These are phyloP conservation scores for Eremobia ochroleuca DNA, from an alignment of 2,888 invertebrate species.

Conservation along the genomic window DNA sequence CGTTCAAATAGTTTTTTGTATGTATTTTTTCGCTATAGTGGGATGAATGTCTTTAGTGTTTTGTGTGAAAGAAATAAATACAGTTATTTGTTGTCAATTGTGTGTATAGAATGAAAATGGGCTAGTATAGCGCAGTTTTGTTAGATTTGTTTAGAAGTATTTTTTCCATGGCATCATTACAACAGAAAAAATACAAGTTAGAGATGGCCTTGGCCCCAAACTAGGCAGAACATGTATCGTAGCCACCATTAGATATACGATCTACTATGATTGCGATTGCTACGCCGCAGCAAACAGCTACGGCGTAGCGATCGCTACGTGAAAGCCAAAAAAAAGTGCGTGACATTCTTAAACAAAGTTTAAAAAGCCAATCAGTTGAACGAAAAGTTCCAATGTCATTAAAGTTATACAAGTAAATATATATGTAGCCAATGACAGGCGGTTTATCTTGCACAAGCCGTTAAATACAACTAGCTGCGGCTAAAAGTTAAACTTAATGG, in stretches of 20 bases:
- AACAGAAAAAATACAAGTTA: not conserved
- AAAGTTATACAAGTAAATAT: conserved; percentile 31
- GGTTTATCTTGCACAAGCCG: conserved; percentile 55
- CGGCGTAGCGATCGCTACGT: conserved; percentile 26
- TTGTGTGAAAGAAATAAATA: not conserved
- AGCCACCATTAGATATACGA: not conserved
- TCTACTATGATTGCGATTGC: conserved; percentile 1
- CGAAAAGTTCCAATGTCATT: conserved; percentile 27
- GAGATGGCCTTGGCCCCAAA: not conserved
- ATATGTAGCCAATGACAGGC: conserved; percentile 25
- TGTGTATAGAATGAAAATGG: not conserved
- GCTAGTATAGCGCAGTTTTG: not conserved
- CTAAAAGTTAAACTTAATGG: conserved; percentile 59
- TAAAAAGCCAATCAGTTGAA: conserved; percentile 3
- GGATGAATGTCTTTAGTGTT: not conserved
- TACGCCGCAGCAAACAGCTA: conserved; percentile 30
- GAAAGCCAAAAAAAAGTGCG: not conserved
- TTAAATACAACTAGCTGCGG: conserved; percentile 57
- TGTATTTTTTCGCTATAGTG: conserved; percentile 5
- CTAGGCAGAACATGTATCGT: not conserved
- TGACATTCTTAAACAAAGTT: not conserved
- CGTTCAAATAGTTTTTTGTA: conserved; percentile 49
- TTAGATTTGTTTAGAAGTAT: not conserved
- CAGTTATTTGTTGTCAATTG: not conserved
- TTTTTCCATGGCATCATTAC: no score